phyloP scores from a whole-genome alignment of 2,888 invertebrate genomes.

The Diplolepis rosae region DNA sequence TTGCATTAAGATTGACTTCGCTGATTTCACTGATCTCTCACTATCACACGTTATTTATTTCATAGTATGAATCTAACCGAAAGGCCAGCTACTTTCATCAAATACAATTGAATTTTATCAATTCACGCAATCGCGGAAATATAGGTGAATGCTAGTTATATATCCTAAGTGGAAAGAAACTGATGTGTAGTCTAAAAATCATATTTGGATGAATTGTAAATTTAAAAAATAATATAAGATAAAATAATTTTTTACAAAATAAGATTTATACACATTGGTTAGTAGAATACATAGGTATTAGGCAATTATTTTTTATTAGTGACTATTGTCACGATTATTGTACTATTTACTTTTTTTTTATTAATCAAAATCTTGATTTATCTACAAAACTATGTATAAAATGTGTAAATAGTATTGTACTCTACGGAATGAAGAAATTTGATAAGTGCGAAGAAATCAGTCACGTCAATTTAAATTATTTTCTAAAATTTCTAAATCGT shows the following conservation, averaged over 20 bases:
- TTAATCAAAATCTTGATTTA: background rate
- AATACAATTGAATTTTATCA: background rate
- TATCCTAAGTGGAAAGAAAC: background rate
- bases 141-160: background rate
- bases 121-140: background rate
- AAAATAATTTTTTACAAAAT: conserved; percentile 2
- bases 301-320: background rate
- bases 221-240: conserved; percentile 5
- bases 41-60: background rate
- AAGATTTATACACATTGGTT: background rate
- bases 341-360: background rate
- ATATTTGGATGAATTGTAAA: conserved; percentile 19
- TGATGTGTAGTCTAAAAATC: background rate
- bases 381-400: conserved; percentile 17
- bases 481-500: background rate
- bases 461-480: background rate
- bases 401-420: conserved; percentile 7
- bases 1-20: background rate
- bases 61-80: background rate
- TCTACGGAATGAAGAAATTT: conserved; percentile 2
- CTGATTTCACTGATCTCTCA: background rate
- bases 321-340: background rate
- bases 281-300: background rate
- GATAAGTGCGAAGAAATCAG: background rate
- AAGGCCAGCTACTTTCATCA: background rate